Evolutionary conservation across 2,113 vertebrate species (phyloP), one percentile per base, ranked within the genome.

Genomic region (Cebidichthys violaceus): DNA sequence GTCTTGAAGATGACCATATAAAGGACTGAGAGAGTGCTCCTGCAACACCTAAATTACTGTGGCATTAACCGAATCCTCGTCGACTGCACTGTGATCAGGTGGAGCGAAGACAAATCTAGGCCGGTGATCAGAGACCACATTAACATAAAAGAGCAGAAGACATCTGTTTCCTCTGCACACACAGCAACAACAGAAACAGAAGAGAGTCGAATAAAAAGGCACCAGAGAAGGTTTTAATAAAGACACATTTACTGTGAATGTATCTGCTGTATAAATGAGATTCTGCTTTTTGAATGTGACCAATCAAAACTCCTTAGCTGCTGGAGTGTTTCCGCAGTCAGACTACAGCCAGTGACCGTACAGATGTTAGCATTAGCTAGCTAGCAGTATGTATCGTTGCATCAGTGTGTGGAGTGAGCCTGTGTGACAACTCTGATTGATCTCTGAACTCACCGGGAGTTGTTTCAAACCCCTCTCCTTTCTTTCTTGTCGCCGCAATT

Each of bases 1-100:
- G 82, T 86, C 39, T 72, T 35, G 41, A 47, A 43, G 84, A 87
- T 50, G 84, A 82, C 41, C 79, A 14, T 57, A 37, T 77, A 62
- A 77, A 79, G 77, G 79, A 70, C 54, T 50, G 70, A 72, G 70
- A 66, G 71, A 62, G 78, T 4, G 77, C 33, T 75, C 45, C 41
- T 82, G 83, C 75, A 71, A 69, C 47, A 77, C 45, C 31, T 64
- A 35, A 64, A 83, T 17, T 72, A 77, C 50, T 73, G 71, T 70
- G 61, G 81, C 45, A 15, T 66, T 62, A 64, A 81, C 81, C 83
- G 84, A 74, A 72, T 75, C 29, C 41, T 8, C 1, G 24, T 41
- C 2, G 7, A 33, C 31, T 24, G 35, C 64, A 79, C 27, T 33
- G 27, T 31, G 61, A 76, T 69, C 39, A 37, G 39, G 33, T 17